Evolutionary conservation across 2,797 vertebrate species (phyloP), one percentile per base, ranked within the genome.

Genomic region (Phoebastria nigripes): DNA sequence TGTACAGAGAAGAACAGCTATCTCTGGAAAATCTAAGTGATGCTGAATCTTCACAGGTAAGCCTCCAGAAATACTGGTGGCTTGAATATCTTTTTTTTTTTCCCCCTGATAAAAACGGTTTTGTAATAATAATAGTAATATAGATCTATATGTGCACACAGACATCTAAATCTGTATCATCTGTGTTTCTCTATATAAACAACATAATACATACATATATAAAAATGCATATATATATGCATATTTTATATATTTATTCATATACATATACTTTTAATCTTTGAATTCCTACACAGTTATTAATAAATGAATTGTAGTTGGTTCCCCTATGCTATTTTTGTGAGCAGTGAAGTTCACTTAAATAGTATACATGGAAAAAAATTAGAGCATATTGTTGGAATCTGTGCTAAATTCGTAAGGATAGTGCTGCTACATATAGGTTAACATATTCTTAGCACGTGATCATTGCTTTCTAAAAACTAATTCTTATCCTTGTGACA

Each of bases 61-160:
- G 8, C 29, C 24, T 74, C 37, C 37, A 49, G 66, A 91, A 93
- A 55, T 51, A 46, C 17, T 39, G 13, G 9, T 82, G 49, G 3
- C 25, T 55, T 84, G 15, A 87, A 70, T 72, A 19, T 21, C 1
- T 5, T 8, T 47, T 29, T 18, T 52, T 19, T 24, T 41, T 29
- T 3, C 1, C n/a, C 4, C 8, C 31, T 0, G 0, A 58, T 70
- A 33, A 71, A 74, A 78, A 0, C 2, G 35, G 13, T 55, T 78
- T 47, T 81, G 22, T n/a, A 55, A 19, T 82, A 56, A 63, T 37
- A 35, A 10, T 22, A 51, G 5, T 65, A 19, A 35, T 4, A 8
- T 55, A 82, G 33, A 8, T 46, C 37, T 74, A 7, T n/a, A 51
- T 44, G 35, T 65, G 25, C 49, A 33, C 3, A 9, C 42, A 51